Evolutionary conservation across 2,888 invertebrate species (phyloP).

Genomic region (Listrodromus nycthemerus): DNA sequence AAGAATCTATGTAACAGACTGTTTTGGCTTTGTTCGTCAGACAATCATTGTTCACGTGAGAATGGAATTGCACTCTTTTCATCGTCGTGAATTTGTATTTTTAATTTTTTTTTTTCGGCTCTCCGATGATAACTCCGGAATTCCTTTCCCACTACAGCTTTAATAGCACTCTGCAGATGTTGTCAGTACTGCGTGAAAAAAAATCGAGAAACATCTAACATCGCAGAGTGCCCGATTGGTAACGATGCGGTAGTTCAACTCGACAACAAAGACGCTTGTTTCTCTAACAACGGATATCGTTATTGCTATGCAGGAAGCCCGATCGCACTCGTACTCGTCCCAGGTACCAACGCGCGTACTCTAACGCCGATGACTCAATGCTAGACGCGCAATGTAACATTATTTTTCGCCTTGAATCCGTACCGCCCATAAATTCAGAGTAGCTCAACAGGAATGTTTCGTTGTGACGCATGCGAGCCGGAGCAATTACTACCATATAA

Average conservation of each 20-base stretch:
- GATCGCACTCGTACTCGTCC: background rate
- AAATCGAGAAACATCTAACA: background rate
- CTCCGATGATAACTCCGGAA: background rate
- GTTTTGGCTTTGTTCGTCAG: background rate
- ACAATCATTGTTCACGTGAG: background rate
- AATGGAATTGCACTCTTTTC: background rate
- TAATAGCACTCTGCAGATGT: background rate
- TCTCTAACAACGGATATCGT: background rate
- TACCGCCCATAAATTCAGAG: slow-evolving; percentile 40
- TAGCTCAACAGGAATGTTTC: slow-evolving; percentile 26
- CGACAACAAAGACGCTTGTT: background rate
- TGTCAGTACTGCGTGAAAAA: background rate
- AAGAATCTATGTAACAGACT: background rate
- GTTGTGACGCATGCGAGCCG: slow-evolving; percentile 37
- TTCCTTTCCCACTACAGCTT: background rate
- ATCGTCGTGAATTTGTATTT: background rate
- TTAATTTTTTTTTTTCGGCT: background rate
- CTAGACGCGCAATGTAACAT: slow-evolving; percentile 10
- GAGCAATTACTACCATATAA: slow-evolving; percentile 9
- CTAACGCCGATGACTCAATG: slow-evolving; percentile 21
- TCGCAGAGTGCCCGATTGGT: background rate
- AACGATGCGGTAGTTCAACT: background rate
- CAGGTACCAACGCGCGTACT: background rate
- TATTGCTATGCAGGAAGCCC: background rate
- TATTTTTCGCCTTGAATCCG: slow-evolving; percentile 34